A percentile compares a stretch with the other conserved stretches of the same genome.
Evolutionary conservation across 2,888 invertebrate species (phyloP).

Genomic region (Diarsia brunnea): DNA sequence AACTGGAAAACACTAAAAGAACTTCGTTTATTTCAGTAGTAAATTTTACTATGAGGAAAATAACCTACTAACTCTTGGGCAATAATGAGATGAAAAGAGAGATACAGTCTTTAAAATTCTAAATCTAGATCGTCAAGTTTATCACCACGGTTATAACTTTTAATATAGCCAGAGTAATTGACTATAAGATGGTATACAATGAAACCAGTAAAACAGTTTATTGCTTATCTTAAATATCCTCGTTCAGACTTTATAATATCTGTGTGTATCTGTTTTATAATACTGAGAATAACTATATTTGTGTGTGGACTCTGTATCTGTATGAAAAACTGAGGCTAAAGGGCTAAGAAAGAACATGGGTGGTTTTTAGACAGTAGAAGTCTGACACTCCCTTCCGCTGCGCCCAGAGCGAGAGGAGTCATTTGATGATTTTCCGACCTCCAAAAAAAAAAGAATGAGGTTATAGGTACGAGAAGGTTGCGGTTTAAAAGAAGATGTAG

Average conservation of each 20-base stretch:
- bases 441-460: too few species aligned
- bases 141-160: slow-evolving; percentile 67
- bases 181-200: slow-evolving; percentile 48
- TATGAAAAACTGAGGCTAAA: too few species aligned
- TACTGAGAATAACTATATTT: too few species aligned
- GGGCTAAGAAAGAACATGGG: too few species aligned
- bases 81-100: slow-evolving; percentile 8
- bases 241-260: background rate
- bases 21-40: slow-evolving; percentile 7
- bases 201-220: slow-evolving; percentile 37
- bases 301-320: too few species aligned
- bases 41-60: background rate
- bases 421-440: too few species aligned
- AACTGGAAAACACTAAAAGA: slow-evolving; percentile 8
- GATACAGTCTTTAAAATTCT: slow-evolving; percentile 29
- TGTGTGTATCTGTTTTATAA: background rate
- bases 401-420: too few species aligned
- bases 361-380: too few species aligned
- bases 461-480: too few species aligned
- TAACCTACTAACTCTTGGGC: background rate
- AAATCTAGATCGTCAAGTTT: slow-evolving; percentile 44
- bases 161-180: slow-evolving; percentile 72
- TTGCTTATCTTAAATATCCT: background rate
- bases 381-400: too few species aligned
- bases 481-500: too few species aligned